phyloP scores from a whole-genome alignment of 2,888 invertebrate genomes.

The Protonemura montana region DNA sequence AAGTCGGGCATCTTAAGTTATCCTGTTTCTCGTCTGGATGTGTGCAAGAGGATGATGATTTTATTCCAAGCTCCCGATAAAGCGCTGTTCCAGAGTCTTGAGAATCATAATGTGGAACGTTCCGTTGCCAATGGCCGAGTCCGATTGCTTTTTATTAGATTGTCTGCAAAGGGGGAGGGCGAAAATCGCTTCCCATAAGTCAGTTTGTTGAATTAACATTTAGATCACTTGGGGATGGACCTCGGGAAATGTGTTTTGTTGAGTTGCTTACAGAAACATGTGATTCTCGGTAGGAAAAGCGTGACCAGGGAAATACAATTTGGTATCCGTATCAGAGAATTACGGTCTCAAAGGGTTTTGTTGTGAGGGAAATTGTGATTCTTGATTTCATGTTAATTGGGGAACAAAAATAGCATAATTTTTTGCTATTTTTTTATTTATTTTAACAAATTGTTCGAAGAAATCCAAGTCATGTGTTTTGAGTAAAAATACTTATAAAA shows the following conservation, averaged over 20 bases:
- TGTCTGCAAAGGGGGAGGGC: not conserved
- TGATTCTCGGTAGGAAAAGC: no score
- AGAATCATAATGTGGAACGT: not conserved
- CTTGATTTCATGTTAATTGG: no score
- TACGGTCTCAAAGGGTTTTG: no score
- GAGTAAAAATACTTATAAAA: no score
- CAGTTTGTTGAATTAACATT: not conserved
- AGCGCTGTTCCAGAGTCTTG: not conserved
- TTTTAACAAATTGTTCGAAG: no score
- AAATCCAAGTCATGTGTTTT: no score
- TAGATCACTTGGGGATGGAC: not conserved
- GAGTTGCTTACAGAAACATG: not conserved
- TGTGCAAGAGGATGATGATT: not conserved
- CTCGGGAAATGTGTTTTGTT: not conserved
- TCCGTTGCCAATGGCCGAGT: not conserved
- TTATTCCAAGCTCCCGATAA: not conserved
- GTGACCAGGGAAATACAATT: no score
- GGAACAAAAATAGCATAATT: no score
- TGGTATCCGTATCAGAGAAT: no score
- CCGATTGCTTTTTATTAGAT: not conserved
- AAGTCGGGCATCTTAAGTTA: no score
- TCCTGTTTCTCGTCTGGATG: not conserved
- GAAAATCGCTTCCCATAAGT: not conserved
- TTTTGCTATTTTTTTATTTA: no score
- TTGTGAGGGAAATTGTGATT: no score